Evolutionary conservation across 1,140 invertebrate genomes (phyloP).

Genomic region (Helicorthomorpha holstii): DNA sequence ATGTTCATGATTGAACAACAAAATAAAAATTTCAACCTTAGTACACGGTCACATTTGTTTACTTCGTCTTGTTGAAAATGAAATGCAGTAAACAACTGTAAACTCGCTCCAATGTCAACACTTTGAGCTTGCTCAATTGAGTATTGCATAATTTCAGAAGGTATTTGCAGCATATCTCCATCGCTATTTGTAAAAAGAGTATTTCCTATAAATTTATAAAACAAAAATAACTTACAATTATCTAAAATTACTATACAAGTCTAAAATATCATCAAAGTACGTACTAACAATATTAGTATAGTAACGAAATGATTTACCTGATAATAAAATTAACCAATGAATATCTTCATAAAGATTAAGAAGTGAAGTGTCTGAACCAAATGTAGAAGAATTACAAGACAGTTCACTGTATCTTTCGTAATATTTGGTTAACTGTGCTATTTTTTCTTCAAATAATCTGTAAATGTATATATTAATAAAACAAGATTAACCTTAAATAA

Average conservation of each 20-base stretch:
- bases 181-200: slow-evolving; percentile 48
- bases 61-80: slow-evolving; percentile 27
- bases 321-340: slow-evolving; percentile 69
- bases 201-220: slow-evolving; percentile 30
- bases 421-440: no score
- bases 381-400: no score
- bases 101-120: slow-evolving; percentile 36
- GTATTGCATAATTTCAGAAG: slow-evolving; percentile 51
- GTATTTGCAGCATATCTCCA: slow-evolving; percentile 58
- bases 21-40: neutral
- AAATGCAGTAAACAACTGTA: slow-evolving; percentile 36
- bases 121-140: slow-evolving; percentile 38
- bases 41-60: slow-evolving; percentile 27
- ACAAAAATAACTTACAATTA: no score
- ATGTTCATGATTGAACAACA: neutral
- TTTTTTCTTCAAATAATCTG: no score
- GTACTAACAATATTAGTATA: no score
- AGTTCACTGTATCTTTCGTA: no score
- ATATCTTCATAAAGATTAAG: slow-evolving; percentile 58
- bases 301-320: slow-evolving; percentile 38
- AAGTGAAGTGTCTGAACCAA: no score
- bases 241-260: no score
- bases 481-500: no score
- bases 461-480: no score
- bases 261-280: no score